phyloP scores from a whole-genome alignment of 2,797 vertebrate species.

The Macroramphosus scolopax region DNA sequence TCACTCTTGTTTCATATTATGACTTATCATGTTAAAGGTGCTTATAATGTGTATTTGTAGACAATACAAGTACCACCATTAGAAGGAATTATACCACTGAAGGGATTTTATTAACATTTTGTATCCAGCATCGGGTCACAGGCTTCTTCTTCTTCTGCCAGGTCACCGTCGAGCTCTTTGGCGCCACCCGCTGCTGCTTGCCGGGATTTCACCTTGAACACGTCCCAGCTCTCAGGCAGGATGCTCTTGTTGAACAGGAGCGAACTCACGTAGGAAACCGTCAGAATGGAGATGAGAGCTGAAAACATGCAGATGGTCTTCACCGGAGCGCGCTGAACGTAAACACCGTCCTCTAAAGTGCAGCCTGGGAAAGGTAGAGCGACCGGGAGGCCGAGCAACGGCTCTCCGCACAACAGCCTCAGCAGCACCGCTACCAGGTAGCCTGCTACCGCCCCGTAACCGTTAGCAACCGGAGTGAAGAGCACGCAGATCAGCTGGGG shows the following conservation, averaged over 20 bases:
- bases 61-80: too few relatives aligned
- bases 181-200: too few relatives aligned
- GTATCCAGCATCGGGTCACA: too few relatives aligned
- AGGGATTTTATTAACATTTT: too few relatives aligned
- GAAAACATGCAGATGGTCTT: constrained; percentile 71
- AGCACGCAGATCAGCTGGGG: constrained; percentile 75
- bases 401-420: constrained; percentile 33
- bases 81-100: too few relatives aligned
- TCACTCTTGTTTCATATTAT: too few relatives aligned
- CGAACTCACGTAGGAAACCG: constrained; percentile 13
- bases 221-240: constrained; percentile 28
- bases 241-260: constrained; percentile 34
- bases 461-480: constrained; percentile 60
- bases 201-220: constrained; percentile 32
- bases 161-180: too few relatives aligned
- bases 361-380: constrained; percentile 64
- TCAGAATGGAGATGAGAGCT: constrained; percentile 39
- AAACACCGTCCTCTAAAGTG: constrained; percentile 36
- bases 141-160: too few relatives aligned
- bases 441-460: constrained; percentile 40
- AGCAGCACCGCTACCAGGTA: constrained; percentile 2
- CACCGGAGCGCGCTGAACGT: constrained; percentile 68
- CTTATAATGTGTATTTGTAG: too few relatives aligned
- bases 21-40: too few relatives aligned
- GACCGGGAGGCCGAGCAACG: constrained; percentile 40